These are phyloP conservation scores for Triops longicaudatus DNA, from an alignment of 1,140 invertebrate species.

Conservation along the genomic window DNA sequence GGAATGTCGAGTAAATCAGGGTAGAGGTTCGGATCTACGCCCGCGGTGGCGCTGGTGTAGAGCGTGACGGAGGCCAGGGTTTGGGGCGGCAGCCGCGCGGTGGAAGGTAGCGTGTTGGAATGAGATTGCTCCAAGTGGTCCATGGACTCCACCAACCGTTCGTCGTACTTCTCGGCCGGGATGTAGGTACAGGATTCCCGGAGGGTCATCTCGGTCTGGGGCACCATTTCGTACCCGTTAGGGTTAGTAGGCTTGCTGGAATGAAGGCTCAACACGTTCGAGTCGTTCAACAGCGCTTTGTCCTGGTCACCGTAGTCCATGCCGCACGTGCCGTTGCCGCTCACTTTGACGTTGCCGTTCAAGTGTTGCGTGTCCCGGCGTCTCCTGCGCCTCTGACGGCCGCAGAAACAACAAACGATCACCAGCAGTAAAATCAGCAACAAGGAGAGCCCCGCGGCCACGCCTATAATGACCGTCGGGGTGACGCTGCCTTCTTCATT, in stretches of 20 bases:
- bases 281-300: slow-evolving; percentile 62
- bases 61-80: slow-evolving; percentile 17
- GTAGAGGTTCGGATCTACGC: slow-evolving; percentile 40
- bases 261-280: neutral
- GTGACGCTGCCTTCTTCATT: slow-evolving; percentile 19
- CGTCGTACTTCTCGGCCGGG: slow-evolving; percentile 25
- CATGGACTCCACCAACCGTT: slow-evolving; percentile 1
- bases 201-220: slow-evolving; percentile 34
- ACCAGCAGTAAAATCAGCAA: slow-evolving; percentile 34
- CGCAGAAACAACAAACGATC: slow-evolving; percentile 34
- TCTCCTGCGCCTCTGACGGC: slow-evolving; percentile 25
- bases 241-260: slow-evolving; percentile 38
- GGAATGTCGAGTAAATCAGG: slow-evolving; percentile 72
- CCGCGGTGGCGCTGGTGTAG: slow-evolving; percentile 12
- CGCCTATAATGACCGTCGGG: slow-evolving; percentile 18
- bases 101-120: slow-evolving; percentile 24
- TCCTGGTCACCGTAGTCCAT: slow-evolving; percentile 73
- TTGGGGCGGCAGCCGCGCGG: slow-evolving; percentile 37
- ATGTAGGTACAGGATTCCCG: slow-evolving; percentile 21
- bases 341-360: slow-evolving; percentile 29
- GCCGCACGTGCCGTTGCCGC: slow-evolving; percentile 45
- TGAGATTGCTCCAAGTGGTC: slow-evolving; percentile 14
- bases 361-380: slow-evolving; percentile 17
- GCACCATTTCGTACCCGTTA: slow-evolving; percentile 36
- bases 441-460: slow-evolving; percentile 28